Evolutionary conservation across 92 coral and sea anemone genomes (phyloP).

Genomic region (Epizoanthus rinbou): DNA sequence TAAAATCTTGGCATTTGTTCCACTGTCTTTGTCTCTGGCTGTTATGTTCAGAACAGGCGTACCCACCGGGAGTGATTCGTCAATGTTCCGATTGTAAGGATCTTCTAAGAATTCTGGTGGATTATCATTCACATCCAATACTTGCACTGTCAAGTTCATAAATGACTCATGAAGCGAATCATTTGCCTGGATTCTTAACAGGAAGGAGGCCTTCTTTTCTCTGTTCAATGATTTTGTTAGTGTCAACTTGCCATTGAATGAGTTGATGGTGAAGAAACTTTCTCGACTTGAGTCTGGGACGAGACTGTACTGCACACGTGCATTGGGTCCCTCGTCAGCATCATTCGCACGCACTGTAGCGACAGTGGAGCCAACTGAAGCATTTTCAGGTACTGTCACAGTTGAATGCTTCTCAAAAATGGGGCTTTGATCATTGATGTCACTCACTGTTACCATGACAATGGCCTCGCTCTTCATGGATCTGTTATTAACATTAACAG

Average conservation of each 20-base stretch:
- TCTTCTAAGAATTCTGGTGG: slow-evolving; percentile 76
- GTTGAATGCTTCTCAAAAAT: slow-evolving; percentile 61
- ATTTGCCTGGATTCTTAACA: slow-evolving; percentile 64
- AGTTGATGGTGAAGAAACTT: slow-evolving; percentile 59
- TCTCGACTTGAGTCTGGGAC: slow-evolving; percentile 57
- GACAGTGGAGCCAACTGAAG: slow-evolving; percentile 59
- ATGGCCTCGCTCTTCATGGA: slow-evolving; percentile 70
- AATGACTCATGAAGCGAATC: slow-evolving; percentile 69
- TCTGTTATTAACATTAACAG: slow-evolving; percentile 71
- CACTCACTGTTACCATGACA: slow-evolving; percentile 72
- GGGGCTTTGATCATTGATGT: slow-evolving; percentile 87
- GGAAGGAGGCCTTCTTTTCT: slow-evolving; percentile 62
- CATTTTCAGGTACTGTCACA: slow-evolving; percentile 76
- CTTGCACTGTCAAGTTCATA: slow-evolving; percentile 58
- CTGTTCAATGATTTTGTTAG: slow-evolving; percentile 65
- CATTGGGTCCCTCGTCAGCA: slow-evolving; percentile 57
- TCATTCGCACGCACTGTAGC: slow-evolving; percentile 71
- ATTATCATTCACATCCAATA: slow-evolving; percentile 85
- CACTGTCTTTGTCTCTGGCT: slow-evolving; percentile 82
- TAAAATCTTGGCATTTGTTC: slow-evolving; percentile 74
- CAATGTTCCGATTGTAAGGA: slow-evolving; percentile 48
- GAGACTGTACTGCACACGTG: slow-evolving; percentile 64
- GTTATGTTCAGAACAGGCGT: slow-evolving; percentile 73
- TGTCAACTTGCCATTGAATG: slow-evolving; percentile 69
- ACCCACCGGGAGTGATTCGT: slow-evolving; percentile 70